Conservation (phyloP, 2,797 vertebrate species). For the Lerista edwardsae region DNA sequence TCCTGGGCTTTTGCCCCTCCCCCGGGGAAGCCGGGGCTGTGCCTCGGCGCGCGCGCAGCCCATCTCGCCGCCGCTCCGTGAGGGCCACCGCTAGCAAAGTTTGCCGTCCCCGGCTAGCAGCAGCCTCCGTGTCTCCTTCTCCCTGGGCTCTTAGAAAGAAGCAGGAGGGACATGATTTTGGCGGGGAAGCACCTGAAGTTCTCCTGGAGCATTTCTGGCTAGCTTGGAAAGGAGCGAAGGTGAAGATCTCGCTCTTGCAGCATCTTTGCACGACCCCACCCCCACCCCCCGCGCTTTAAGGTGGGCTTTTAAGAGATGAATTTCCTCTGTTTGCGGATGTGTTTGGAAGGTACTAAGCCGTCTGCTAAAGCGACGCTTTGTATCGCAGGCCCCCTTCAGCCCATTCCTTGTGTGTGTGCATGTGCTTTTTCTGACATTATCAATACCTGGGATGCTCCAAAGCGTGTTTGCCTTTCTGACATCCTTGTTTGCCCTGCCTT, state of each 20-base stretch:
- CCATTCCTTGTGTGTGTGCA: background rate
- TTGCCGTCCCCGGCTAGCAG: background rate
- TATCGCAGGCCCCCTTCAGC: background rate
- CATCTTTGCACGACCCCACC: too few relatives aligned
- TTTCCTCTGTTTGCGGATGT: background rate
- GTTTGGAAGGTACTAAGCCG: too few relatives aligned
- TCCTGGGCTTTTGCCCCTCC: background rate
- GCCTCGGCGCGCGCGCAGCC: too few relatives aligned
- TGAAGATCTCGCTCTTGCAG: background rate
- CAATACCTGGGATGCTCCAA: background rate
- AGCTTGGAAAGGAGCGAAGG: background rate
- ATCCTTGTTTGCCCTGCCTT: background rate
- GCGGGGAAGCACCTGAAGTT: conserved; percentile 5
- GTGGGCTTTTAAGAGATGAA: background rate
- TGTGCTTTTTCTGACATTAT: background rate
- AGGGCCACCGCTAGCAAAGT: conserved; percentile 4
- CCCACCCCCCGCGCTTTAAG: background rate
- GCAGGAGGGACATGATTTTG: background rate
- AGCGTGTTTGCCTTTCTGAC: background rate
- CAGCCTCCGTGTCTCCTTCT: background rate
- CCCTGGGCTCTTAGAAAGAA: background rate
- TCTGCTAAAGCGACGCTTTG: too few relatives aligned
- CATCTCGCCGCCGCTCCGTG: background rate
- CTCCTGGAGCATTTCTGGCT: background rate
- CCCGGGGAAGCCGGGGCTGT: background rate